Conservation (phyloP, 64 coral and sea anemone species). For the Stichodactyla helianthus region DNA sequence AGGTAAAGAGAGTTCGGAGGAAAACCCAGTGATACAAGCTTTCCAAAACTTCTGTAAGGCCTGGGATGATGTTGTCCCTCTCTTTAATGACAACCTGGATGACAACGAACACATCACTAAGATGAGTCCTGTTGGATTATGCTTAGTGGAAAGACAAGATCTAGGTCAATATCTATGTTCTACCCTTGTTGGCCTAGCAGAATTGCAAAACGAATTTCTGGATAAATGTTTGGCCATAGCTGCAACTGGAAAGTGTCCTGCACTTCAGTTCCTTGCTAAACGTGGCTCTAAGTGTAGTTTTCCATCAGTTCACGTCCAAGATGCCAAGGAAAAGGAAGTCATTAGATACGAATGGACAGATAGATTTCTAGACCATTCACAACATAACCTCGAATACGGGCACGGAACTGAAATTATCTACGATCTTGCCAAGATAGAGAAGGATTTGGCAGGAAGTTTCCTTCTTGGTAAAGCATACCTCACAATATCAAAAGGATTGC, state of each 20-base stretch:
- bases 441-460: slow-evolving; percentile 63
- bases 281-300: slow-evolving; percentile 20
- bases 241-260: slow-evolving; percentile 59
- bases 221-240: slow-evolving; percentile 53
- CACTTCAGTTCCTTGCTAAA: slow-evolving; percentile 56
- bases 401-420: slow-evolving; percentile 67
- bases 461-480: slow-evolving; percentile 81
- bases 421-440: slow-evolving; percentile 78
- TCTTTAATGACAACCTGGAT: slow-evolving; percentile 11
- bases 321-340: slow-evolving; percentile 84
- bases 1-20: background rate
- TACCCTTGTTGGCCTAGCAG: slow-evolving; percentile 47
- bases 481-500: slow-evolving; percentile 26
- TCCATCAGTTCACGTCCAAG: slow-evolving; percentile 58
- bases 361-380: slow-evolving; percentile 66
- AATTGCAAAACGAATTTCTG: slow-evolving; percentile 78
- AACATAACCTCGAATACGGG: slow-evolving; percentile 77
- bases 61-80: slow-evolving; percentile 59
- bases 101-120: slow-evolving; percentile 56
- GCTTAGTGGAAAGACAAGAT: slow-evolving; percentile 61
- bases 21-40: slow-evolving; percentile 24
- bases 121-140: slow-evolving; percentile 56
- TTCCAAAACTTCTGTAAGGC: slow-evolving; percentile 71
- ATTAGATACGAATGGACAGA: slow-evolving; percentile 87
- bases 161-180: slow-evolving; percentile 53